Percentiles rank a stretch among this genome's conserved stretches.
phyloP scores from a whole-genome alignment of 2,113 vertebrate genomes.

The Charadrius vociferus region DNA sequence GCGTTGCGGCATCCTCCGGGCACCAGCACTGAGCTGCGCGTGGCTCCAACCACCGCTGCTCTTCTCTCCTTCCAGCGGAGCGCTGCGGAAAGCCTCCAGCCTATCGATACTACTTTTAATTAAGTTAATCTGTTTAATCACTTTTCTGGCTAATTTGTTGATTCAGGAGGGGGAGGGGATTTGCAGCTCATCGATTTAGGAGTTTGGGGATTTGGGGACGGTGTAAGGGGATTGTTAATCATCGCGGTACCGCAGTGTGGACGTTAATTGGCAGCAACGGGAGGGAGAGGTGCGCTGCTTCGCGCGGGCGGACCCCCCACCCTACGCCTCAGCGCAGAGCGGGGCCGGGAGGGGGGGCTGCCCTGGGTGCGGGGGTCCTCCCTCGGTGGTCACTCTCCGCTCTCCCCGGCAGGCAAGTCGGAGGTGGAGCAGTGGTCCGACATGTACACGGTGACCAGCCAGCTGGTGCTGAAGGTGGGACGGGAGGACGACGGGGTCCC shows the following conservation, averaged over 20 bases:
- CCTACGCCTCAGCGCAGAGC: background rate
- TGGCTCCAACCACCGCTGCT: background rate
- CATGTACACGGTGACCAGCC: slow-evolving; percentile 94
- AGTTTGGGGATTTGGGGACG: background rate
- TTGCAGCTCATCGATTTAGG: slow-evolving; percentile 44
- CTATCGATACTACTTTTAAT: slow-evolving; percentile 18
- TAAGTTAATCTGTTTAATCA: slow-evolving; percentile 57
- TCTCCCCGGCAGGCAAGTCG: slow-evolving; percentile 75
- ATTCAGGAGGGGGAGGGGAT: slow-evolving; percentile 38
- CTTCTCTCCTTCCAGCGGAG: background rate
- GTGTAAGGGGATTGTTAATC: background rate
- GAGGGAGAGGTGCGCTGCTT: rapidly evolving
- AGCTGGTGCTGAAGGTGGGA: slow-evolving; percentile 87
- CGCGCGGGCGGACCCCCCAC: background rate
- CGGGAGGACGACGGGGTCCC: slow-evolving; percentile 93
- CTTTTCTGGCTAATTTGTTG: slow-evolving; percentile 55
- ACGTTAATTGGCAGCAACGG: background rate
- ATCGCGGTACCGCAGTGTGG: rapidly evolving
- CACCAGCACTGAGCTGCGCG: background rate
- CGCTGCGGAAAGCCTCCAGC: background rate
- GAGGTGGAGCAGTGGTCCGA: slow-evolving; percentile 91
- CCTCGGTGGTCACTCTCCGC: background rate
- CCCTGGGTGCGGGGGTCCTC: background rate
- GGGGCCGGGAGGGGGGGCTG: background rate
- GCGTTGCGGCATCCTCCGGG: background rate